Evolutionary conservation across 1,140 invertebrate genomes (phyloP).

Genomic region (Calycopis cecrops): DNA sequence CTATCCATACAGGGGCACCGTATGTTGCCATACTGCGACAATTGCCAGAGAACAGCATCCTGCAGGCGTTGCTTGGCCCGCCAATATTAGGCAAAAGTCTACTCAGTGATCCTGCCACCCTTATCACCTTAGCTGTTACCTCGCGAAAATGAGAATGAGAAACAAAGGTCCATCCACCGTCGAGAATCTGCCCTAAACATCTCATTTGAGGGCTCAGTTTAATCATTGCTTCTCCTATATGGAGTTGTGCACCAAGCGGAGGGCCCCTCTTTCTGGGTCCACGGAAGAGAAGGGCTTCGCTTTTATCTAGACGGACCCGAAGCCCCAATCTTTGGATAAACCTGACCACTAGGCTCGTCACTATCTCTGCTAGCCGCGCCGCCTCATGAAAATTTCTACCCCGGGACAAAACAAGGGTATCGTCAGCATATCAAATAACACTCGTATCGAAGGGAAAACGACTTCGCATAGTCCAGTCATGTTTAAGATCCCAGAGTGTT

Average conservation of each 20-base stretch:
- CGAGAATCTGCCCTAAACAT: no score
- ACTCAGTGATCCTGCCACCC: neutral
- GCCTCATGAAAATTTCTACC: constrained; percentile 1
- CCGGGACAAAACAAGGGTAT: constrained; percentile 2
- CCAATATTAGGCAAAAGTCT: constrained; percentile 3
- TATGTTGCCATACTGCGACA: neutral
- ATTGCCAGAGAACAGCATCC: neutral
- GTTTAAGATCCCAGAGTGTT: constrained; percentile 1
- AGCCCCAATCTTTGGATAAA: neutral
- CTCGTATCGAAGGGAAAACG: neutral
- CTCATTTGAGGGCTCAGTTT: no score
- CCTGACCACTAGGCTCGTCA: neutral
- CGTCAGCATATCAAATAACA: constrained; percentile 9
- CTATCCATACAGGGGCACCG: neutral
- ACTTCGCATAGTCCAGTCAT: constrained; percentile 7
- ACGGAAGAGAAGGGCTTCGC: neutral
- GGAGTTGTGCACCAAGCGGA: no score
- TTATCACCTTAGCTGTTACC: neutral
- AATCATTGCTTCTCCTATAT: no score
- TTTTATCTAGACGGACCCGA: constrained; percentile 1
- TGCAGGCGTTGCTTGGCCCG: neutral
- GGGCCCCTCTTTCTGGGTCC: no score
- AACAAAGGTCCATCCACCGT: no score
- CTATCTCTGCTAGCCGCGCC: neutral
- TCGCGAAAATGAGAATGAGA: no score